These are phyloP conservation scores for Listronotus oregonensis DNA, from an alignment of 1,140 invertebrate genomes.

Conservation along the genomic window DNA sequence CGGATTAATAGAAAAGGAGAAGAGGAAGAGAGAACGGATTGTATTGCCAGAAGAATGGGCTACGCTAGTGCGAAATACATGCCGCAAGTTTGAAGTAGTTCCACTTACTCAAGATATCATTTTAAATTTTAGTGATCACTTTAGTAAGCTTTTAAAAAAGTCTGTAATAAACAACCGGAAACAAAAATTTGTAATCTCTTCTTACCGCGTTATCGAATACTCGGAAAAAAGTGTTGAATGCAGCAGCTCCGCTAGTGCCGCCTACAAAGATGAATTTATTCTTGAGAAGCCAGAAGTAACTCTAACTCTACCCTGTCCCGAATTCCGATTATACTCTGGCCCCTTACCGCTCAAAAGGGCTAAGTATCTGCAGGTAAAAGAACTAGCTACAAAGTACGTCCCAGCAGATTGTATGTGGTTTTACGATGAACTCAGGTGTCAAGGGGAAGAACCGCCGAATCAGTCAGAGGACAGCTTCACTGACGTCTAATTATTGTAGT, in stretches of 20 bases:
- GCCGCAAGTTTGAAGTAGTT: conserved; percentile 32
- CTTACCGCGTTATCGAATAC: conserved; percentile 30
- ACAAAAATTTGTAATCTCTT: conserved; percentile 23
- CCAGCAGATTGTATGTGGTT: conserved; percentile 27
- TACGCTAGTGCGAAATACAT: conserved; percentile 24
- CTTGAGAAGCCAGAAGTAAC: too few relatives aligned
- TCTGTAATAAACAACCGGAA: conserved; percentile 15
- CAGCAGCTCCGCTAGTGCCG: conserved; percentile 12
- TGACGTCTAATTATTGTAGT: too few relatives aligned
- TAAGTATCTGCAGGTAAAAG: conserved; percentile 30
- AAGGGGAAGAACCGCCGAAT: conserved; percentile 4
- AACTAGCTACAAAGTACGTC: conserved; percentile 34
- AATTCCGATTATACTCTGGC: conserved; percentile 32
- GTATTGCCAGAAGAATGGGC: conserved; percentile 35
- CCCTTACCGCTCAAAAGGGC: conserved; percentile 25
- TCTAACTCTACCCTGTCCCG: conserved; percentile 26
- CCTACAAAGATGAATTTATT: conserved; percentile 14
- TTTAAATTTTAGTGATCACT: conserved; percentile 28
- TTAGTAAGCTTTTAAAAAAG: conserved; percentile 30
- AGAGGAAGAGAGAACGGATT: conserved; percentile 32
- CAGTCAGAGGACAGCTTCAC: too few relatives aligned
- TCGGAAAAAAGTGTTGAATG: too few relatives aligned
- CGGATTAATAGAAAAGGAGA: conserved; percentile 35
- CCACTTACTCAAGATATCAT: conserved; percentile 32
- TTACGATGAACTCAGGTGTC: conserved; percentile 13